A percentile compares a stretch with the other conserved stretches of the same genome.
Conservation (phyloP, 2,113 vertebrate species). For the Chaenocephalus aceratus region DNA sequence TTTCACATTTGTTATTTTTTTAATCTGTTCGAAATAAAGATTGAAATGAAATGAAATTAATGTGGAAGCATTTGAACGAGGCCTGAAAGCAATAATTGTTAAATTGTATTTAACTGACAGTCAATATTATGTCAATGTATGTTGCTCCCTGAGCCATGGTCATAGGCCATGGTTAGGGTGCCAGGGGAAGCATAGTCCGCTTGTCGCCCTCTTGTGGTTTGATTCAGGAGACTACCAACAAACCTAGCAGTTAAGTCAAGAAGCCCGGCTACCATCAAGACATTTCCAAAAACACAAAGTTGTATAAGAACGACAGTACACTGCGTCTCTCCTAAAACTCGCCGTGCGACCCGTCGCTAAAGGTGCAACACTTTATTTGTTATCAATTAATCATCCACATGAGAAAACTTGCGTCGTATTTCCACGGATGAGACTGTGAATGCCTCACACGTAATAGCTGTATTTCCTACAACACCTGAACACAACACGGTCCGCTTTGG, state of each 20-base stretch:
- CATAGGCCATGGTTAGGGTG: not conserved
- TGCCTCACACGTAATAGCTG: not conserved
- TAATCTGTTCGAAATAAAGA: too few relatives aligned
- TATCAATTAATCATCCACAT: not conserved
- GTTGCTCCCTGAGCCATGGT: not conserved
- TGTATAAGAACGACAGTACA: not conserved
- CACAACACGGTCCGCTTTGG: constrained; percentile 7
- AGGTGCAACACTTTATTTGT: not conserved
- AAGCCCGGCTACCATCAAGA: too few relatives aligned
- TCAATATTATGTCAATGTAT: too few relatives aligned
- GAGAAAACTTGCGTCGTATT: not conserved
- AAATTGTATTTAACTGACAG: too few relatives aligned
- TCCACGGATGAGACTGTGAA: not conserved
- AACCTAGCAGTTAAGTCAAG: not conserved
- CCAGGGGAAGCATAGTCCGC: not conserved
- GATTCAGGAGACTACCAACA: not conserved
- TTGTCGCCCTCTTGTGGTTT: constrained; percentile 26
- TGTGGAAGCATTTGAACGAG: not conserved
- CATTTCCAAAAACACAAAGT: not conserved
- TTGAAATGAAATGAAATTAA: too few relatives aligned
- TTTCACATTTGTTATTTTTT: too few relatives aligned
- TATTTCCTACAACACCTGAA: constrained; percentile 26
- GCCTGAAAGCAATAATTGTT: too few relatives aligned
- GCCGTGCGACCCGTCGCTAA: not conserved
- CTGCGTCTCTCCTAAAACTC: too few relatives aligned